Evolutionary conservation across 2,888 invertebrate species (phyloP).

Genomic region (Zhengitettix transpicula): DNA sequence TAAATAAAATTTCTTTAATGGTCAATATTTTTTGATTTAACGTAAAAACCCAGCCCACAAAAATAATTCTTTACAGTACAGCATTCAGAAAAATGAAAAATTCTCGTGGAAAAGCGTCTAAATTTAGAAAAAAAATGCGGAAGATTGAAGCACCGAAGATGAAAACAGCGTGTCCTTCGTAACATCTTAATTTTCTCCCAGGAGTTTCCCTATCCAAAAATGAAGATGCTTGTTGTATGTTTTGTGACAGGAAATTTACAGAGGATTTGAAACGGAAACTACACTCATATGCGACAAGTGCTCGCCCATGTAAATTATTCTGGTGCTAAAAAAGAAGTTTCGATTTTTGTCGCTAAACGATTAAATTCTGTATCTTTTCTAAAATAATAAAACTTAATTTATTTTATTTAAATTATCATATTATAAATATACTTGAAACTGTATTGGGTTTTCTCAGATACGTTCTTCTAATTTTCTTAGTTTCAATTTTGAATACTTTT

Average conservation of each 20-base stretch:
- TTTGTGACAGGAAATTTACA: not conserved
- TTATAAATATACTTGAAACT: not conserved
- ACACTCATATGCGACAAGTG: not conserved
- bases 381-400: not conserved
- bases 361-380: not conserved
- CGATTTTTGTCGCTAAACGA: not conserved
- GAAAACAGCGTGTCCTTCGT: not conserved
- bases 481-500: too few relatives aligned
- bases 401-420: not conserved
- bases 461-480: too few relatives aligned
- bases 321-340: not conserved
- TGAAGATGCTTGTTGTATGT: too few relatives aligned
- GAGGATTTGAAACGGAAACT: not conserved
- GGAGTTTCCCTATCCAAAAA: too few relatives aligned
- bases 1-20: too few relatives aligned
- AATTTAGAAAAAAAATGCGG: not conserved
- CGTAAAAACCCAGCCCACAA: too few relatives aligned
- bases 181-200: not conserved
- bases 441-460: not conserved
- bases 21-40: too few relatives aligned
- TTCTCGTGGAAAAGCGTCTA: not conserved
- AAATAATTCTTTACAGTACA: too few relatives aligned
- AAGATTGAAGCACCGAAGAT: not conserved
- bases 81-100: not conserved
- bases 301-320: not conserved